These are phyloP conservation scores for Cyrtorhinus lividipennis DNA, from an alignment of 1,140 invertebrate species.

Conservation along the genomic window DNA sequence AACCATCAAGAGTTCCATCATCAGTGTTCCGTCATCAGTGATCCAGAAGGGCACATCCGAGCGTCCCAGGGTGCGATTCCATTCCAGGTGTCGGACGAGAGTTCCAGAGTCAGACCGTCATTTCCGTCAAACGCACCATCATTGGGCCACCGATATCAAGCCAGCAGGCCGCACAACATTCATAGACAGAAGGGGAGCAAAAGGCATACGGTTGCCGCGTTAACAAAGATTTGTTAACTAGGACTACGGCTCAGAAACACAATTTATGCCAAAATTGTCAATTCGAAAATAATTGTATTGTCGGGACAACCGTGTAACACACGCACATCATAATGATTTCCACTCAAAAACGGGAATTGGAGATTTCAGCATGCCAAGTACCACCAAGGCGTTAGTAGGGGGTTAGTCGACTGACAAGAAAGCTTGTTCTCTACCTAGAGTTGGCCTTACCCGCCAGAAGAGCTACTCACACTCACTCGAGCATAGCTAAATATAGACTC, in stretches of 20 bases:
- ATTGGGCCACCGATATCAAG: slow-evolving; percentile 11
- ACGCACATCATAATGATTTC: slow-evolving; percentile 10
- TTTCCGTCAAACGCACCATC: slow-evolving; percentile 1
- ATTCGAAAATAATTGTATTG: slow-evolving; percentile 1
- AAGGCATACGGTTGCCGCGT: slow-evolving; percentile 25
- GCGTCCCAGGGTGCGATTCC: slow-evolving; percentile 24
- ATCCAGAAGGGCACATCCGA: too few relatives aligned
- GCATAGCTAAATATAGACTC: slow-evolving; percentile 11
- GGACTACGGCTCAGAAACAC: slow-evolving; percentile 23
- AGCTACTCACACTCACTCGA: slow-evolving; percentile 1
- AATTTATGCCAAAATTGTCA: slow-evolving; percentile 17
- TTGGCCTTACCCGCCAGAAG: slow-evolving; percentile 12
- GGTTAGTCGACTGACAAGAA: slow-evolving; percentile 10
- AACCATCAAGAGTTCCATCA: slow-evolving; percentile 39
- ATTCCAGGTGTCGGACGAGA: neutral
- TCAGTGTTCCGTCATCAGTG: slow-evolving; percentile 58
- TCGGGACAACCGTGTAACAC: slow-evolving; percentile 11
- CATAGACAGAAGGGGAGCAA: slow-evolving; percentile 25
- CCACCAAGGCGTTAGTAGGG: slow-evolving; percentile 10
- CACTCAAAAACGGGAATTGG: neutral
- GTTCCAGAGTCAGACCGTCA: neutral
- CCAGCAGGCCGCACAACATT: slow-evolving; percentile 20
- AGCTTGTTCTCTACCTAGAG: slow-evolving; percentile 8
- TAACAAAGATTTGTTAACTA: slow-evolving; percentile 24
- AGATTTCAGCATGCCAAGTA: slow-evolving; percentile 10